Evolutionary conservation across 2,888 invertebrate genomes (phyloP), one percentile per base, ranked within the genome.

Genomic region (Cataglyphis rosenhaueri): DNA sequence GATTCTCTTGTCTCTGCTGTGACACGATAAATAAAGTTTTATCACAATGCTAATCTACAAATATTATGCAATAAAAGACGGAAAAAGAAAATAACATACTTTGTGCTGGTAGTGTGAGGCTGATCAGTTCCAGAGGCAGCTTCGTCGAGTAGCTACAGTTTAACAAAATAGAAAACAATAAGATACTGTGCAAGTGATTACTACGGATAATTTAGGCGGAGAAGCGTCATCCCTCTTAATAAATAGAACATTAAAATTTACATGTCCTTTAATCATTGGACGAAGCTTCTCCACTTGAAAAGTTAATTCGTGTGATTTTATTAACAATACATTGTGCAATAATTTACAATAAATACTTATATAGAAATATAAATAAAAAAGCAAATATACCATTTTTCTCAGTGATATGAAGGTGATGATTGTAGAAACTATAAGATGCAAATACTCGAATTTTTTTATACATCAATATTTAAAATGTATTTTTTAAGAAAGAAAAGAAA

Each of bases 61-160:
- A 59, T 71, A 48, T 71, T 4, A 32, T 18, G 57, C 44, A 32
- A 41, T 15, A 21, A 70, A 59, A 79, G 44, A 41, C 8, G 25
- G n/a, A 75, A 85, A 89, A 91, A 85, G 86, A 81, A 88, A 88
- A 90, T 86, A 92, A 94, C 94, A 89, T 94, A 94, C 94, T 94
- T 92, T 91, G 91, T 91, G 86, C 87, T 89, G 84, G 92, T 86
- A 90, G 91, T 91, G 89, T 92, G 91, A 88, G 88, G 89, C 95
- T 95, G 95, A 94, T 95, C 95, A 94, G 95, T 95, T 94, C 95
- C 95, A 92, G 95, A 94, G 92, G 95, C 95, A 91, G 95, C 95
- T 94, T 95, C 96, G 95, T 96, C 96, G 96, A 96, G 96, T 96
- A 97, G 96, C 97, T 97, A 94, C 91, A 94, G 93, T 93, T 92